A percentile compares a stretch with the other conserved stretches of the same genome.
Conservation (phyloP, 2,888 invertebrate genomes). For the Pasiphila rectangulata region DNA sequence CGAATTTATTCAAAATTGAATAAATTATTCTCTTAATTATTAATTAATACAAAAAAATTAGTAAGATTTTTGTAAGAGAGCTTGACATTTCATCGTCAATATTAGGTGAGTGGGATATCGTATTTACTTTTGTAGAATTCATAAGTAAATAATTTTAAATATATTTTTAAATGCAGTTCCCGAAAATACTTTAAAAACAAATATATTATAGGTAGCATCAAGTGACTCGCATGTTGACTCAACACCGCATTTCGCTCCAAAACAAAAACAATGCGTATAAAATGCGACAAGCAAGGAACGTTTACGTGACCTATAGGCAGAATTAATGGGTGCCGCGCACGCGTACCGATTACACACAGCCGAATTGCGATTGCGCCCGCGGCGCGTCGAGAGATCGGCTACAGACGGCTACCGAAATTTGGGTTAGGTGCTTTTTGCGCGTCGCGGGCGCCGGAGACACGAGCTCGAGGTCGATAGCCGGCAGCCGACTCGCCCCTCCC, state of each 20-base stretch:
- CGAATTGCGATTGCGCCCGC: constrained; percentile 43
- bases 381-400: constrained; percentile 58
- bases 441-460: constrained; percentile 61
- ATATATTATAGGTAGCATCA: too few relatives aligned
- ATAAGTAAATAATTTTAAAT: too few relatives aligned
- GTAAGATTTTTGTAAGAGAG: too few relatives aligned
- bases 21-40: too few relatives aligned
- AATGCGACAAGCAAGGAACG: constrained; percentile 23
- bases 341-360: constrained; percentile 60
- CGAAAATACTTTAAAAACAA: too few relatives aligned
- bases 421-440: constrained; percentile 71
- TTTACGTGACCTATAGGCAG: constrained; percentile 33
- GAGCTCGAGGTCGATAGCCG: constrained; percentile 68
- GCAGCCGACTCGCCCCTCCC: constrained; percentile 42
- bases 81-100: too few relatives aligned
- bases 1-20: too few relatives aligned
- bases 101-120: too few relatives aligned
- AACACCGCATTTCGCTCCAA: background rate
- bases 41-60: too few relatives aligned
- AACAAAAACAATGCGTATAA: constrained; percentile 14
- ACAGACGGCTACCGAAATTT: constrained; percentile 76
- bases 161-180: too few relatives aligned
- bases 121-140: too few relatives aligned
- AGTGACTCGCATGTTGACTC: background rate
- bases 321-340: constrained; percentile 45